These are phyloP conservation scores for Equus quagga DNA, from an alignment of 2,113 vertebrate species.

Conservation along the genomic window DNA sequence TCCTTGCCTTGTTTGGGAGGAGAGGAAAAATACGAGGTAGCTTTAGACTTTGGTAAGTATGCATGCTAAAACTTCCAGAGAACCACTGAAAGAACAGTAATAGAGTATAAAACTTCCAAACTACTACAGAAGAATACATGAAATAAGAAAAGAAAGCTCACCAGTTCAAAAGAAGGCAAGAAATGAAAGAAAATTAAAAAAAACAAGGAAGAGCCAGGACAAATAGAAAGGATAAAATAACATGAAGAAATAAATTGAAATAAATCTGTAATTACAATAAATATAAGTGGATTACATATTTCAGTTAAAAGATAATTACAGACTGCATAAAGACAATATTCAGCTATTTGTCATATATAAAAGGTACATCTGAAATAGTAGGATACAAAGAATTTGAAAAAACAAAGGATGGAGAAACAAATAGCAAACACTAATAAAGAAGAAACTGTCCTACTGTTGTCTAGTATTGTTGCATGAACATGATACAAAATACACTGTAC, in stretches of 20 bases:
- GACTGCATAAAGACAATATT: not conserved
- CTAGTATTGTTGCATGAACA: not conserved
- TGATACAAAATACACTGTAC: not conserved
- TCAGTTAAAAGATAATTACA: not conserved
- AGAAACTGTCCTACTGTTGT: not conserved
- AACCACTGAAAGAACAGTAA: not conserved
- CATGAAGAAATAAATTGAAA: not conserved
- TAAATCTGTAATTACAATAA: conserved; percentile 1
- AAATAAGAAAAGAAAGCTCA: not conserved
- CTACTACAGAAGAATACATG: not conserved
- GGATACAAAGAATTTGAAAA: not conserved
- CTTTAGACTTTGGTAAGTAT: not conserved
- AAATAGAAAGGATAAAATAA: not conserved
- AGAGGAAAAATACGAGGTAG: not conserved
- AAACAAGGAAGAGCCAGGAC: not conserved
- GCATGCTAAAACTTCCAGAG: not conserved
- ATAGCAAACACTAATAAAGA: not conserved
- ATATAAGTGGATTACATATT: not conserved
- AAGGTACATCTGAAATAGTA: not conserved
- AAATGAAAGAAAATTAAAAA: not conserved
- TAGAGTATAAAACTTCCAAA: not conserved
- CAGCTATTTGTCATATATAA: not conserved
- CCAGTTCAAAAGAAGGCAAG: not conserved
- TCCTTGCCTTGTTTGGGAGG: not conserved
- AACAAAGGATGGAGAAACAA: not conserved